A percentile compares a stretch with the other conserved stretches of the same genome.
phyloP scores from a whole-genome alignment of 2,888 invertebrate species.

The Lasioglossum marginatum region DNA sequence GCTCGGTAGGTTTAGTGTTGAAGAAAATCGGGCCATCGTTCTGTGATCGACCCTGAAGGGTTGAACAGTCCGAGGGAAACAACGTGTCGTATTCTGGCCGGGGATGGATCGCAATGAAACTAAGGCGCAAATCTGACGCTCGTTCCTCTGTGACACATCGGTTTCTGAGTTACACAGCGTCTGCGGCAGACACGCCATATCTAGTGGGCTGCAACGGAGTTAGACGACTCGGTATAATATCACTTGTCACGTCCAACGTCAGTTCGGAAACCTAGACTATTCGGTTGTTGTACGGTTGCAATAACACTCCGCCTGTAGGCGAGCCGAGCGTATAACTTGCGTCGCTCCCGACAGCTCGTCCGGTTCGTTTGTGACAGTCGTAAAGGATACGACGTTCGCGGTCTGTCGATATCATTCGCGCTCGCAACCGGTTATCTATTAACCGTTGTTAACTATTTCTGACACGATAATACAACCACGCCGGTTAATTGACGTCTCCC shows the following conservation, averaged over 20 bases:
- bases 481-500: background rate
- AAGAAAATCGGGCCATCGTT: background rate
- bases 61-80: constrained; percentile 1
- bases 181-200: constrained; percentile 76
- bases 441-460: constrained; percentile 1
- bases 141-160: constrained; percentile 72
- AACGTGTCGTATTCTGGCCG: constrained; percentile 56
- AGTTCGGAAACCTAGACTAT: constrained; percentile 71
- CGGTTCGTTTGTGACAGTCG: constrained; percentile 40
- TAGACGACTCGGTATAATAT: constrained; percentile 78
- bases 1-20: too few relatives aligned
- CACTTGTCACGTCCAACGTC: constrained; percentile 80
- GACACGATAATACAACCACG: constrained; percentile 1
- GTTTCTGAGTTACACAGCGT: constrained; percentile 78
- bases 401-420: constrained; percentile 11
- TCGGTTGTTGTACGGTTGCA: constrained; percentile 60
- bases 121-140: constrained; percentile 61
- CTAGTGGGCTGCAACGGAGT: constrained; percentile 62
- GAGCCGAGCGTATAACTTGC: constrained; percentile 32
- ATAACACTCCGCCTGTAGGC: constrained; percentile 34
- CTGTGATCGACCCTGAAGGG: background rate
- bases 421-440: background rate
- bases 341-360: constrained; percentile 45
- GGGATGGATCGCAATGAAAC: constrained; percentile 66
- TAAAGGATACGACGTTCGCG: constrained; percentile 21